A percentile compares a stretch with the other conserved stretches of the same genome.
phyloP scores from a whole-genome alignment of 1,140 invertebrate genomes.

The Geopemphigus sp. region DNA sequence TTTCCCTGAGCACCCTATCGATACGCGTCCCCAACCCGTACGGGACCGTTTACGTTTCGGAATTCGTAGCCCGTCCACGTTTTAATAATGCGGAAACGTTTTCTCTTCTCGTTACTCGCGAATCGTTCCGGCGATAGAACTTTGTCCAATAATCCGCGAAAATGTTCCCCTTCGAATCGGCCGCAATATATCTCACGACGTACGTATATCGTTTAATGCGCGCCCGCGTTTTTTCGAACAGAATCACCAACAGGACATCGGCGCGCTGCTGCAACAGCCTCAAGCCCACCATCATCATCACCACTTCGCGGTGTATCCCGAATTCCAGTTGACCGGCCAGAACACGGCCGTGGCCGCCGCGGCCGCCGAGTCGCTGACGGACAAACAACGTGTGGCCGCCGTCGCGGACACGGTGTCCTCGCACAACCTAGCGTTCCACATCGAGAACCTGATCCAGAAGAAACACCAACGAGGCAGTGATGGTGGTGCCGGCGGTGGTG shows the following conservation, averaged over 20 bases:
- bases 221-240: not conserved
- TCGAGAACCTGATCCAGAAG: slow-evolving; percentile 43
- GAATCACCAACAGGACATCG: slow-evolving; percentile 19
- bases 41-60: too few species aligned
- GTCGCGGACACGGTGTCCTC: slow-evolving; percentile 40
- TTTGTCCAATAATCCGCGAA: too few species aligned
- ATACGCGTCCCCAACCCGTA: too few species aligned
- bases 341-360: not conserved
- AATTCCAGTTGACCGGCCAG: slow-evolving; percentile 21
- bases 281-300: slow-evolving; percentile 13
- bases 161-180: too few species aligned
- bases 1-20: too few species aligned
- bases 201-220: too few species aligned
- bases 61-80: too few species aligned
- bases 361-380: not conserved
- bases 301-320: slow-evolving; percentile 28
- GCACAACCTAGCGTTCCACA: slow-evolving; percentile 38
- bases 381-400: not conserved
- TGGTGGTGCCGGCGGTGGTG: not conserved
- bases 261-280: slow-evolving; percentile 17
- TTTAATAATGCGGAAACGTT: too few species aligned
- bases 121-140: too few species aligned
- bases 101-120: too few species aligned
- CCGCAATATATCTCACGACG: too few species aligned
- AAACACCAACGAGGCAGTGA: not conserved